Base-by-base conservation (phyloP, 2,888 invertebrate genomes). In the Noctua janthina region DNA sequence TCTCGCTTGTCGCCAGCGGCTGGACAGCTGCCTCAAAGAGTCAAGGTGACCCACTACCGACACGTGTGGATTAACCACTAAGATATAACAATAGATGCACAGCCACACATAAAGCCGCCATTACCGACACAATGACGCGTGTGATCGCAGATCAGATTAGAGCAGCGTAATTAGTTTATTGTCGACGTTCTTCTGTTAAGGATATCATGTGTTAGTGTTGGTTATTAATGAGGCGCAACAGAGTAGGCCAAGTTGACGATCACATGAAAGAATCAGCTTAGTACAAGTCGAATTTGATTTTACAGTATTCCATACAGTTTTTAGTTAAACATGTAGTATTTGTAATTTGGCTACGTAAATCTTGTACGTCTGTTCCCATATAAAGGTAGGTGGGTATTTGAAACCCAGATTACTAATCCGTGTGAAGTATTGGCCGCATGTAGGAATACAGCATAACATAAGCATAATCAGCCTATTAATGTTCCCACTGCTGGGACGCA, bases 111-210 rank as follows among this genome's bases (percentile, higher is more conserved):
- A 15, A 66, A 66, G 62, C 76, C 29, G 62, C 81, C 46, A 76
- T 76, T 64, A 39, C 62, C 13, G 46, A 39, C 68, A 81, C 62
- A 81, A 76, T 76, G 81, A 76, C 39, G 6, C 76, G 23, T 39
- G 54, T 39, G 62, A 56, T 69, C 54, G 29, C 76, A 62, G 68
- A 76, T 82, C 82, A 76, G 23, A n/a, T 0, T 20, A 51, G 29
- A 51, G 8, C 43, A 56, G 76, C 23, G 62, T 62, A 46, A 76
- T 81, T 82, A 69, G 76, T 68, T 81, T 76, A 82, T 17, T 78
- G n/a, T 59, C 15, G 15, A 20, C 20, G 35, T 35, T 20, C 17
- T n/a, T 23, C 43, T 23, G 43, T 15, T 13, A 11, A 35, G 51
- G 23, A 29, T 29, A 29, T 29, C 29, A 29, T 51, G 35, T 17